These are phyloP conservation scores for Rhodeus uyekii DNA, from an alignment of 2,797 vertebrate species.

Conservation along the genomic window DNA sequence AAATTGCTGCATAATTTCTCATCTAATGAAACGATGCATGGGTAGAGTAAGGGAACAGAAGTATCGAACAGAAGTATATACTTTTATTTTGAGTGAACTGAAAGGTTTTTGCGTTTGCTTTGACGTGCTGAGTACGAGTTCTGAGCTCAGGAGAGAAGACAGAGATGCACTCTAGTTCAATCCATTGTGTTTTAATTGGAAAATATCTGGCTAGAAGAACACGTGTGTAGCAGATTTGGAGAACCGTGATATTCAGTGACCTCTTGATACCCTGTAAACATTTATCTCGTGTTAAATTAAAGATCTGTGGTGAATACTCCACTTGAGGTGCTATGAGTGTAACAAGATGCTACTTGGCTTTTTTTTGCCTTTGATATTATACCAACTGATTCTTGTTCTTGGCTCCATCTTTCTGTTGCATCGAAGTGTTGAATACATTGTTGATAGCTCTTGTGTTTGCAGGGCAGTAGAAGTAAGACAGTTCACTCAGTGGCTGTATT, in stretches of 20 bases:
- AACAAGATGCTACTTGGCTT: constrained; percentile 6
- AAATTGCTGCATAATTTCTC: not conserved
- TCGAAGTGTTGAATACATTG: not conserved
- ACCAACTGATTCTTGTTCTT: not conserved
- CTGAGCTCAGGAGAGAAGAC: constrained; percentile 5
- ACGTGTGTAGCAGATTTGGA: constrained; percentile 39
- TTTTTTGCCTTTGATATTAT: constrained; percentile 23
- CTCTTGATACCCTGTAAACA: not conserved
- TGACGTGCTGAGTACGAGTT: constrained; percentile 43
- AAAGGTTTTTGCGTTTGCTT: constrained; percentile 22
- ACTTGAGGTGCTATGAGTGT: constrained; percentile 9
- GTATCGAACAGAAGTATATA: constrained; percentile 3
- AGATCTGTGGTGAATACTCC: not conserved
- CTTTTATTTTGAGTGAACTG: constrained; percentile 28
- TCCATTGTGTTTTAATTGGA: constrained; percentile 36
- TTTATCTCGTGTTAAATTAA: constrained; percentile 18
- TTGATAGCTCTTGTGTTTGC: not conserved
- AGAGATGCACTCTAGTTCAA: constrained; percentile 26
- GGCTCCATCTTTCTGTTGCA: not conserved
- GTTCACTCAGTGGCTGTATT: not conserved
- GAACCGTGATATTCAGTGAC: constrained; percentile 1
- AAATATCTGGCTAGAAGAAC: constrained; percentile 20
- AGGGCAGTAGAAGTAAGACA: not conserved
- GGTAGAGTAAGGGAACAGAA: not conserved
- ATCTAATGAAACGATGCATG: not conserved